Evolutionary conservation across 2,113 vertebrate genomes (phyloP), one percentile per base, ranked within the genome.

Genomic region (Channa argus): DNA sequence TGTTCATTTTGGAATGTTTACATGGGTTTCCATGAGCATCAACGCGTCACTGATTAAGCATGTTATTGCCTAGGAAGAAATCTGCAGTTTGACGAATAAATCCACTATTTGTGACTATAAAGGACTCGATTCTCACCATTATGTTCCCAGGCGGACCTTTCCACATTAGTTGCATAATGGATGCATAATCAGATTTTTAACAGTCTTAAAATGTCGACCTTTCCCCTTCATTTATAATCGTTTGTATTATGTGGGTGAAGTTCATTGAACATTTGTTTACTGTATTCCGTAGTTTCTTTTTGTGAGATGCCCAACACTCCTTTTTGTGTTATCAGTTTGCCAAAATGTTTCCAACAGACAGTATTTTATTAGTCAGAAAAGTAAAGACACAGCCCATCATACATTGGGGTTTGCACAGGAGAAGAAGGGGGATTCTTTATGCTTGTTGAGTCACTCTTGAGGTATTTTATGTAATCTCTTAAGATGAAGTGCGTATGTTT

Each of bases 81-180:
- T 53, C 44, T 63, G 62, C 47, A 9, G 43, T 84, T 54, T 78
- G 33, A 83, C 90, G 86, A 92, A 92, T 88, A 74, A 66, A 55
- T 63, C 82, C 71, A 76, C 90, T 92, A 74, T 92, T 78, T 70
- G 36, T 9, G 12, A 58, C 74, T 24, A 82, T 76, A 84, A 87
- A 85, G 71, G 69, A 54, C 53, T 74, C 9, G 7, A 36, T 85
- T 90, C 54, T 85, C 59, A 71, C 51, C 6, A 46, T 52, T 62
- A 47, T 52, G 69, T 88, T 89, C 78, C 78, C 86, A 82, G 79
- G 71, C 71, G 71, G 62, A 67, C 52, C 82, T 75, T 88, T 90
- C 91, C 88, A 93, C 91, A 79, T 36, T 73, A 62, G 73, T 77
- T 86, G 80, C 88, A 80, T 87, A 91, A 88, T 74, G 55, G 43